These are phyloP conservation scores for Falco punctatus DNA, from an alignment of 2,113 vertebrate genomes.

Conservation along the genomic window DNA sequence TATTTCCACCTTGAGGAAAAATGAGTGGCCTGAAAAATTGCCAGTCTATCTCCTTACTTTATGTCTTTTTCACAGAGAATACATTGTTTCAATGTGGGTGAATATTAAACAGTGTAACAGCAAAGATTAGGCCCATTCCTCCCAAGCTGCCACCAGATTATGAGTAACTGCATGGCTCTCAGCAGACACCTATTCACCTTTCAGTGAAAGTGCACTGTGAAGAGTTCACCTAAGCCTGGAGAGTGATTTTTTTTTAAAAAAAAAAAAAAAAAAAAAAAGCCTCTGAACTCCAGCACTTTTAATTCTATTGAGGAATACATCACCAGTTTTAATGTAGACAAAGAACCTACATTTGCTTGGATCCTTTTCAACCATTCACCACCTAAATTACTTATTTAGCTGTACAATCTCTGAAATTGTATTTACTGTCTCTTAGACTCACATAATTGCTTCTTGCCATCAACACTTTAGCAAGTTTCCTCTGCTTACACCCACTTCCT, in stretches of 20 bases:
- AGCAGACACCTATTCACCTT: not conserved
- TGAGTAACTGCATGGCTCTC: not conserved
- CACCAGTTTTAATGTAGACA: not conserved
- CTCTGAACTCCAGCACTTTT: not conserved
- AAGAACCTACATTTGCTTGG: not conserved
- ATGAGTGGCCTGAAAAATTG: not conserved
- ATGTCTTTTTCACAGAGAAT: not conserved
- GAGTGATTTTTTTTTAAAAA: not conserved
- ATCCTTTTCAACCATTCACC: not conserved
- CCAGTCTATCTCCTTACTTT: not conserved
- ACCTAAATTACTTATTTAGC: not conserved
- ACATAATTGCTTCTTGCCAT: not conserved
- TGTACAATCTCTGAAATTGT: not conserved
- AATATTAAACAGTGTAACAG: not conserved
- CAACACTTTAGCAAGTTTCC: not conserved
- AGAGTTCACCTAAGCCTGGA: not conserved
- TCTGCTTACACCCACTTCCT: not conserved
- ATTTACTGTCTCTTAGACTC: not conserved
- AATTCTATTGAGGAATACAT: not conserved
- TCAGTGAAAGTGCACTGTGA: not conserved
- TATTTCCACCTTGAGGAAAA: not conserved
- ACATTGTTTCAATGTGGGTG: not conserved
- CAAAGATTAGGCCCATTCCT: not conserved
- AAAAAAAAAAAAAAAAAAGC: too few relatives aligned
- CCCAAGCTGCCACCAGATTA: not conserved